phyloP scores from a whole-genome alignment of 2,797 vertebrate species.

The Crocidura indochinensis region DNA sequence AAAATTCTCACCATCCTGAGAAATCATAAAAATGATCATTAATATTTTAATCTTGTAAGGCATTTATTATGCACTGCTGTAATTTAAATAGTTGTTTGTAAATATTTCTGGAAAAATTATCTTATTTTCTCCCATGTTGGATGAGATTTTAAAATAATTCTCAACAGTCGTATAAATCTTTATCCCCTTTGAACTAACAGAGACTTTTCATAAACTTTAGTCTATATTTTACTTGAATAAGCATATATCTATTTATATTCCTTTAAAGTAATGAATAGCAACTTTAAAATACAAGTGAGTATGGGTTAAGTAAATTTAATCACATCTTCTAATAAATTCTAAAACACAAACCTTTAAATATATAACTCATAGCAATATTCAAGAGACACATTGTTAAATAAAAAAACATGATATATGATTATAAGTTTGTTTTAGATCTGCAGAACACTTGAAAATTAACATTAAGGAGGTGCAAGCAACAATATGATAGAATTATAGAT shows the following conservation, averaged over 20 bases:
- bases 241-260: constrained; percentile 3
- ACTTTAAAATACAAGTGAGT: not conserved
- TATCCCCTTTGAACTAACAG: not conserved
- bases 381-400: not conserved
- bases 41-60: not conserved
- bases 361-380: not conserved
- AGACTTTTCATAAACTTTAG: constrained; percentile 3
- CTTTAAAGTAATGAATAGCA: constrained; percentile 18
- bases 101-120: constrained; percentile 20
- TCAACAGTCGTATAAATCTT: not conserved
- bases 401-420: not conserved
- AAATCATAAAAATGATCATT: not conserved
- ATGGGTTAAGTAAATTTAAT: not conserved
- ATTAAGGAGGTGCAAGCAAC: not conserved
- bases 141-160: constrained; percentile 54
- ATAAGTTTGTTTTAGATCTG: not conserved
- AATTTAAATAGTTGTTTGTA: not conserved
- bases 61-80: not conserved
- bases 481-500: not conserved
- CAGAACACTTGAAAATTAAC: not conserved
- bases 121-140: not conserved
- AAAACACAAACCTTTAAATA: not conserved
- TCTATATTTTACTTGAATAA: constrained; percentile 36
- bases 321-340: not conserved
- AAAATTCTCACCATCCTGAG: not conserved